Conservation (phyloP, 2,888 invertebrate species). For the Oxystoma pomonae region DNA sequence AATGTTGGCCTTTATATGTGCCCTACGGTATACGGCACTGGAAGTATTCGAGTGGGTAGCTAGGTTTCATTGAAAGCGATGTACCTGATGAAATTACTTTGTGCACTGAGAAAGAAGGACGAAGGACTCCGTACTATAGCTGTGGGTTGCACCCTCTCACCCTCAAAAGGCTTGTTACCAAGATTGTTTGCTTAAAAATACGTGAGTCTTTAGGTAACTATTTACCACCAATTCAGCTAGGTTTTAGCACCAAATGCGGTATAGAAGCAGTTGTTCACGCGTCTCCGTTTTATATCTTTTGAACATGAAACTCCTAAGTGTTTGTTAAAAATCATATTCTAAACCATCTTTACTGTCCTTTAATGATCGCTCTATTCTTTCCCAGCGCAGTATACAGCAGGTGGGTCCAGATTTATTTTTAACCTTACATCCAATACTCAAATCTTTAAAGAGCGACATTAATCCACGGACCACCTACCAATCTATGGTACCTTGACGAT, state of each 20-base stretch:
- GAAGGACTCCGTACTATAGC: not conserved
- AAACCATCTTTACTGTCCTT: not conserved
- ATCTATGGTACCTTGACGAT: not conserved
- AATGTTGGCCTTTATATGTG: too few species aligned
- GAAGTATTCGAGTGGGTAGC: too few species aligned
- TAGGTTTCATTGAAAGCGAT: not conserved
- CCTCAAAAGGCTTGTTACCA: not conserved
- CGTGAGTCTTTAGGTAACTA: not conserved
- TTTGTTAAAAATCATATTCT: not conserved
- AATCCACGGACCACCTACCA: too few species aligned
- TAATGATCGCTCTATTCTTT: not conserved
- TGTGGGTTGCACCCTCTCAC: too few species aligned
- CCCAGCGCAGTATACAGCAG: not conserved
- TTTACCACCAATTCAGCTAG: not conserved
- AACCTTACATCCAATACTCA: not conserved
- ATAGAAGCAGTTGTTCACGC: not conserved
- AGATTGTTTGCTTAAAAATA: not conserved
- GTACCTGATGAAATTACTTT: not conserved
- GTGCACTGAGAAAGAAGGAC: not conserved
- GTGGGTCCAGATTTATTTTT: not conserved
- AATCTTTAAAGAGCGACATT: not conserved
- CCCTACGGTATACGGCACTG: too few species aligned
- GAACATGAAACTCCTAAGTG: not conserved
- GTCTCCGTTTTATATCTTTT: not conserved
- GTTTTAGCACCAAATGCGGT: not conserved